Evolutionary conservation across 2,888 invertebrate species (phyloP).

Genomic region (Tachina fera): DNA sequence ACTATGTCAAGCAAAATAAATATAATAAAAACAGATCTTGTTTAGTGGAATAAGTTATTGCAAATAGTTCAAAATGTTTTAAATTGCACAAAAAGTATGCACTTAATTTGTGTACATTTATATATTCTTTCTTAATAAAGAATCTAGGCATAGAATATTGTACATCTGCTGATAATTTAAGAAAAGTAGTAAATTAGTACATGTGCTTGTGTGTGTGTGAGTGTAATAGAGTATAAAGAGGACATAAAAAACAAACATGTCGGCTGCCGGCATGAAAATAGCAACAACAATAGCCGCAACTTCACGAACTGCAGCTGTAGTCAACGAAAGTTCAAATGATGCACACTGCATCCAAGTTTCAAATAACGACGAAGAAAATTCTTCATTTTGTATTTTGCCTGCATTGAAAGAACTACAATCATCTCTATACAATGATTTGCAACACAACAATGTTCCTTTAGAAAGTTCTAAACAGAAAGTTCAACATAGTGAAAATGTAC

Average conservation of each 20-base stretch:
- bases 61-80: too few species aligned
- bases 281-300: conserved; percentile 31
- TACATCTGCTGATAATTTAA: neutral
- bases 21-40: too few species aligned
- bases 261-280: conserved; percentile 48
- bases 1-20: too few species aligned
- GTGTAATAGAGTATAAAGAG: neutral
- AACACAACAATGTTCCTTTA: conserved; percentile 49
- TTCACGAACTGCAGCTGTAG: conserved; percentile 11
- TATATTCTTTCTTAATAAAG: too few species aligned
- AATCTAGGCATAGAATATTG: neutral
- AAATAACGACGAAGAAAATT: conserved; percentile 17
- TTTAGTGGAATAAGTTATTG: too few species aligned
- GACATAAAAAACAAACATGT: conserved; percentile 29
- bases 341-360: neutral
- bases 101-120: too few species aligned
- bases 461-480: conserved; percentile 4
- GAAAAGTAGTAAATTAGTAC: neutral
- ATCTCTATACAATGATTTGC: neutral
- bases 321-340: neutral
- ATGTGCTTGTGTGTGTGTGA: neutral
- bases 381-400: conserved; percentile 45
- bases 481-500: neutral
- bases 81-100: too few species aligned
- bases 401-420: conserved; percentile 24